Conservation (phyloP, 2,888 invertebrate species). For the Trachelus iudaicus region DNA sequence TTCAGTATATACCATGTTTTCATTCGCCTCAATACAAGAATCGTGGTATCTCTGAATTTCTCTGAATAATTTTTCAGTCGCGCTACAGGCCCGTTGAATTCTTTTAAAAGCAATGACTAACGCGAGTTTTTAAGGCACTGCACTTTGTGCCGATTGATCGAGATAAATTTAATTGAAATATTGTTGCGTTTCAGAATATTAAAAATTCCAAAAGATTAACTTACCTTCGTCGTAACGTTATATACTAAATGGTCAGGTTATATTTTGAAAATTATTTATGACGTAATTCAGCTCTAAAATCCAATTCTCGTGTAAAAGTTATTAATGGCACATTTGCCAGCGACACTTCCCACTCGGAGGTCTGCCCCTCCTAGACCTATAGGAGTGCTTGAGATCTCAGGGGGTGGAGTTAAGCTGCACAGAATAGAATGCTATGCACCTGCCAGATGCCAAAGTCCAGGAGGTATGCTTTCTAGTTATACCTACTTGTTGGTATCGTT, state of each 20-base stretch:
- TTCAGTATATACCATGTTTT: background rate
- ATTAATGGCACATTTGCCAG: constrained; percentile 3
- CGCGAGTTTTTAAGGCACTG: background rate
- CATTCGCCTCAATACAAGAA: background rate
- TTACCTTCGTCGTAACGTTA: background rate
- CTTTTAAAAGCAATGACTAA: background rate
- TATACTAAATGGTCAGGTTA: background rate
- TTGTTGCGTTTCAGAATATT: background rate
- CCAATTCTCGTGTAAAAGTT: background rate
- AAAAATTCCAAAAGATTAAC: background rate
- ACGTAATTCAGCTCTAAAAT: background rate
- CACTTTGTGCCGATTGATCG: background rate
- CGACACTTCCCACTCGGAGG: background rate
- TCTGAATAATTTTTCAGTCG: background rate
- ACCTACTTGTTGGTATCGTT: background rate
- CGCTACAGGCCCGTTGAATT: background rate
- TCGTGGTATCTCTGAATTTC: background rate
- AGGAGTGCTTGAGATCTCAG: background rate
- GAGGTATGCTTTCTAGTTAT: background rate
- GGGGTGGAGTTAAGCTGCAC: background rate
- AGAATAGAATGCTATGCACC: background rate
- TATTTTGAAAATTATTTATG: background rate
- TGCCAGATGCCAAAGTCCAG: background rate
- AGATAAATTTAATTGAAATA: background rate
- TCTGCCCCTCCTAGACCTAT: background rate